Conservation (phyloP, 2,888 invertebrate genomes). For the Galeruca laticollis region DNA sequence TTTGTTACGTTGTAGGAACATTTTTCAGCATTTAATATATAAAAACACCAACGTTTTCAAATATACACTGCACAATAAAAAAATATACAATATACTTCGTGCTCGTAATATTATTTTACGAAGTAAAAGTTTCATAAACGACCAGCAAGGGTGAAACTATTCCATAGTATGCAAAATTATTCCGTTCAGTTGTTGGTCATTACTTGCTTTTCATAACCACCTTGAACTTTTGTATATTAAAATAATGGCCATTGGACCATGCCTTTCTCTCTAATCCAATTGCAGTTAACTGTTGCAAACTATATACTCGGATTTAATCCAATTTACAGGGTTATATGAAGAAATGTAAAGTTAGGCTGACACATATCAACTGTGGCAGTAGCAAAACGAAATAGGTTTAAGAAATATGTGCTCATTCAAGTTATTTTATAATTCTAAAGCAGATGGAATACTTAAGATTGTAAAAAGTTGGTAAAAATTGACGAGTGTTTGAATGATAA, state of each 20-base stretch:
- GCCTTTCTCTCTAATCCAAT: no score
- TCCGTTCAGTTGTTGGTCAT: neutral
- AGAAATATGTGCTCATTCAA: no score
- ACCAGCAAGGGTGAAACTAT: neutral
- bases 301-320: no score
- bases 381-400: no score
- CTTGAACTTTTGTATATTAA: neutral
- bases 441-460: no score
- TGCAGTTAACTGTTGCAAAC: no score
- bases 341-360: no score
- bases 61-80: neutral
- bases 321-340: no score
- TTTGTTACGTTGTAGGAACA: neutral
- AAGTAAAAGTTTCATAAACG: neutral
- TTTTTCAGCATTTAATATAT: neutral
- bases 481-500: no score
- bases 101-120: neutral
- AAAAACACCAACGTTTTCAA: neutral
- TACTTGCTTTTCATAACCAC: neutral
- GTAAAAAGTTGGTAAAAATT: no score
- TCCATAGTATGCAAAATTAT: neutral
- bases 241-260: neutral
- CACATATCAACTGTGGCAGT: no score
- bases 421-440: no score
- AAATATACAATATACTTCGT: neutral